Evolutionary conservation across 2,797 vertebrate genomes (phyloP).

Genomic region (Acanthurus lineatus): DNA sequence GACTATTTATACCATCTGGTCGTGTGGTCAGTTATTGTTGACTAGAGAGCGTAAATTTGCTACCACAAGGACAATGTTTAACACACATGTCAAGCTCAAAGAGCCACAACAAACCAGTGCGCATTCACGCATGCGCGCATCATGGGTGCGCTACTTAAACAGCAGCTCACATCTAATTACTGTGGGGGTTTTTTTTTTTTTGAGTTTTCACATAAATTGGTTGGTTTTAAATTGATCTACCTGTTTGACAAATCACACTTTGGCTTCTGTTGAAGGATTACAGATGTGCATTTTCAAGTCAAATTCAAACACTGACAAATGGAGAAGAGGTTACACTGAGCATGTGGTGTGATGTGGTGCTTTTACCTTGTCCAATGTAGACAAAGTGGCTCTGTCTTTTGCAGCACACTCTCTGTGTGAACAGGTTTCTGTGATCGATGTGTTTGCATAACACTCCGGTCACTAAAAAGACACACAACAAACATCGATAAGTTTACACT

Average conservation of each 20-base stretch:
- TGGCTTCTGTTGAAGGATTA: neutral
- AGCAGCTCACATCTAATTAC: too few relatives aligned
- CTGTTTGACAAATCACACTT: neutral
- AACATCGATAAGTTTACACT: neutral
- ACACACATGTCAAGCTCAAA: too few relatives aligned
- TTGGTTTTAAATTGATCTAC: neutral
- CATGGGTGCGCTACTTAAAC: too few relatives aligned
- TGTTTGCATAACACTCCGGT: slow-evolving; percentile 67
- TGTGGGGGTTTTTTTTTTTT: too few relatives aligned
- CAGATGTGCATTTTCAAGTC: neutral
- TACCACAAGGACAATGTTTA: too few relatives aligned
- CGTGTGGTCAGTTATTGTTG: too few relatives aligned
- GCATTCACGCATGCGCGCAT: too few relatives aligned
- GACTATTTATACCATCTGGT: too few relatives aligned
- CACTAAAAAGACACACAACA: slow-evolving; percentile 72
- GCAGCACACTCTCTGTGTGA: slow-evolving; percentile 86
- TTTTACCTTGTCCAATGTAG: slow-evolving; percentile 85
- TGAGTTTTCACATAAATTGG: too few relatives aligned
- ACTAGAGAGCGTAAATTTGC: too few relatives aligned
- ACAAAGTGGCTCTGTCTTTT: slow-evolving; percentile 85
- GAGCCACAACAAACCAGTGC: too few relatives aligned
- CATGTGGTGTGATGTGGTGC: neutral
- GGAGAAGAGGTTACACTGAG: neutral
- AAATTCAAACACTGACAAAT: neutral
- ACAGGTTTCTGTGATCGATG: slow-evolving; percentile 79